Evolutionary conservation across 2,113 vertebrate species (phyloP).

Genomic region (Chloebia gouldiae): DNA sequence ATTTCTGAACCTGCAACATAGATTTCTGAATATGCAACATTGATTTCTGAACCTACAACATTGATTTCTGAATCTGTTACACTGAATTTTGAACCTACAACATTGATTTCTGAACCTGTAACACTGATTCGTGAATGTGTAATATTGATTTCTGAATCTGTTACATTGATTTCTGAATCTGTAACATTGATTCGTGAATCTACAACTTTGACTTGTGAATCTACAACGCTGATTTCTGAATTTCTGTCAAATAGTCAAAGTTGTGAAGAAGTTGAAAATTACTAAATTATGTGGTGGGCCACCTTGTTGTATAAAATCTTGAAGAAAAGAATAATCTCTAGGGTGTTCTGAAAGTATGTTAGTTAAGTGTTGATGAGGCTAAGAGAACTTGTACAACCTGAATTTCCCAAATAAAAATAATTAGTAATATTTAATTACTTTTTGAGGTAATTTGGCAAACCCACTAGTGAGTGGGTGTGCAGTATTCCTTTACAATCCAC

Average conservation of each 20-base stretch:
- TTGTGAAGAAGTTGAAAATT: background rate
- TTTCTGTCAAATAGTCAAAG: background rate
- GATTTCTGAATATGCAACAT: too few relatives aligned
- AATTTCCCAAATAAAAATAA: background rate
- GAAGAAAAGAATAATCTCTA: background rate
- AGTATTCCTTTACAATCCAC: background rate
- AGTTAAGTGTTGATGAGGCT: background rate
- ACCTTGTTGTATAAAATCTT: background rate
- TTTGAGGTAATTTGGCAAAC: background rate
- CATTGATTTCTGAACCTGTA: background rate
- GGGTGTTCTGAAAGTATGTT: background rate
- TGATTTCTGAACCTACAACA: rapidly evolving
- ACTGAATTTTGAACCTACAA: background rate
- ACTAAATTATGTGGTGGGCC: background rate
- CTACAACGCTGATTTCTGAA: background rate
- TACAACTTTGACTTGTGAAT: background rate
- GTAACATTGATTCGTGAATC: background rate
- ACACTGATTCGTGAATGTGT: too few relatives aligned
- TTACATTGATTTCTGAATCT: background rate
- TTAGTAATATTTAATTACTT: background rate
- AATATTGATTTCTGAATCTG: too few relatives aligned
- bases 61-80: background rate
- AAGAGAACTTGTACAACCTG: background rate
- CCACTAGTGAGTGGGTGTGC: background rate
- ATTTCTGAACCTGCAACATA: background rate